phyloP scores from a whole-genome alignment of 2,113 vertebrate genomes.

The Collichthys lucidus region DNA sequence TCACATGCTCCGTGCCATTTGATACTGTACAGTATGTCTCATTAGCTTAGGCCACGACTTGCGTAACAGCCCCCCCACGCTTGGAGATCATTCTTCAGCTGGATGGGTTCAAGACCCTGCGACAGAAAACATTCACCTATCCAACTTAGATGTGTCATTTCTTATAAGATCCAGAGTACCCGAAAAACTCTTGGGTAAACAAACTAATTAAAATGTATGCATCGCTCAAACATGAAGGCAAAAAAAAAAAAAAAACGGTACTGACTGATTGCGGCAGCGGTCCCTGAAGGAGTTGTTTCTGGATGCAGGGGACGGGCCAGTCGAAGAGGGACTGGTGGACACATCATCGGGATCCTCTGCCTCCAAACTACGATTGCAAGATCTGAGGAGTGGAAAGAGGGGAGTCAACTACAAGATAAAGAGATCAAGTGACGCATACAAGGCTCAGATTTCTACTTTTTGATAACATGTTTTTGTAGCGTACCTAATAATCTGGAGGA shows the following conservation, averaged over 20 bases:
- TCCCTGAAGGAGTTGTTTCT: constrained; percentile 92
- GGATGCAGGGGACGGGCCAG: constrained; percentile 70
- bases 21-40: constrained; percentile 9
- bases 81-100: constrained; percentile 2
- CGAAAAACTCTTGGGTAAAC: not conserved
- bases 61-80: not conserved
- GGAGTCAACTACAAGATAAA: not conserved
- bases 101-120: not conserved
- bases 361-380: constrained; percentile 95
- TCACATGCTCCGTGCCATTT: constrained; percentile 15
- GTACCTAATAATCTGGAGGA: constrained; percentile 93
- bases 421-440: too few species aligned
- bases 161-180: not conserved
- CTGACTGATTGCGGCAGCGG: constrained; percentile 91
- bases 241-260: constrained; percentile 23
- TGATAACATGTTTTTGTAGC: not conserved
- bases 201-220: not conserved
- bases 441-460: not conserved
- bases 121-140: constrained; percentile 20
- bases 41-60: not conserved
- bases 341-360: constrained; percentile 88
- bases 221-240: fast-evolving
- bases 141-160: not conserved
- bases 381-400: constrained; percentile 73
- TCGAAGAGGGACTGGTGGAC: constrained; percentile 68